These are phyloP conservation scores for Rhinolophus ferrumequinum DNA, from an alignment of 2,113 vertebrate genomes.

Conservation along the genomic window DNA sequence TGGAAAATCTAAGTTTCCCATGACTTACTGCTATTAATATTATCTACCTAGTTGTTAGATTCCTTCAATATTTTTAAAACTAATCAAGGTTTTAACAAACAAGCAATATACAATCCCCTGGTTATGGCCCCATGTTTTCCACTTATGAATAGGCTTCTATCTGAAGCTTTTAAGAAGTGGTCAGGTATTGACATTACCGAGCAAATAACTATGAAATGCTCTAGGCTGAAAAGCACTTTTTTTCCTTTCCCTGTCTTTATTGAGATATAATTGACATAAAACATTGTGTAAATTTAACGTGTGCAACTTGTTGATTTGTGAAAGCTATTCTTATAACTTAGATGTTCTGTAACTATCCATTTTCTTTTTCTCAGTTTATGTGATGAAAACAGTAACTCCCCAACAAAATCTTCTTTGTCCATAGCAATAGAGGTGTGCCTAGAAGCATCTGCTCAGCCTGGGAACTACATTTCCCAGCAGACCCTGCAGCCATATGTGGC, in stretches of 20 bases:
- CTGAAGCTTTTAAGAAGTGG: neutral
- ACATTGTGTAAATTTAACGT: neutral
- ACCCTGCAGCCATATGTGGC: neutral
- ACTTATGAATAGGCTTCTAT: neutral
- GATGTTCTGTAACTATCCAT: neutral
- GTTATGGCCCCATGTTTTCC: neutral
- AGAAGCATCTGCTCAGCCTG: neutral
- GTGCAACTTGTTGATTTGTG: neutral
- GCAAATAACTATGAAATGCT: neutral
- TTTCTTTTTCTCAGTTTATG: neutral
- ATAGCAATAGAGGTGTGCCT: neutral
- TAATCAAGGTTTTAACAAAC: neutral
- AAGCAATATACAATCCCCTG: neutral
- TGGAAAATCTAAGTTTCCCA: neutral
- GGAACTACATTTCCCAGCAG: constrained; percentile 17
- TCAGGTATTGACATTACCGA: neutral
- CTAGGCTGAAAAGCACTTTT: neutral
- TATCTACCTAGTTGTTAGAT: neutral
- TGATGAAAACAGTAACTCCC: neutral
- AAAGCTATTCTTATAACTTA: neutral
- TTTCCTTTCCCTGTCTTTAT: neutral
- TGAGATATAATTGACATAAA: neutral
- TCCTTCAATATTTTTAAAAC: neutral
- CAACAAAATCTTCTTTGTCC: neutral
- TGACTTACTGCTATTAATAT: neutral